Conservation (phyloP, 2,888 invertebrate genomes). For the Thalpophila matura region DNA sequence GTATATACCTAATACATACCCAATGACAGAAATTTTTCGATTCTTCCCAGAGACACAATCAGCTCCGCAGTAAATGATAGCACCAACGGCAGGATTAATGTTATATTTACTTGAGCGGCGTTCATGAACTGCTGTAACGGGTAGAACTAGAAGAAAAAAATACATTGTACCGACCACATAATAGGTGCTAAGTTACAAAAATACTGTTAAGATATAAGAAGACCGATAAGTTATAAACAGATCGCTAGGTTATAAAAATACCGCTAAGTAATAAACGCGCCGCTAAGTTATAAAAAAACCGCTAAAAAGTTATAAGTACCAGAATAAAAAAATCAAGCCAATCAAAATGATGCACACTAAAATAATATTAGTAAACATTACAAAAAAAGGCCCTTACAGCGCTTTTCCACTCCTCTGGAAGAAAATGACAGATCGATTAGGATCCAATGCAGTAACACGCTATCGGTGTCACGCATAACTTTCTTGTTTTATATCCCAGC, state of each 20-base stretch:
- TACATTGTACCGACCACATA: neutral
- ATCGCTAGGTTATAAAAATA: neutral
- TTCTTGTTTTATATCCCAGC: neutral
- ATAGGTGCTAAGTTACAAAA: neutral
- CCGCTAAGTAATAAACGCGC: no score
- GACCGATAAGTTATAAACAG: neutral
- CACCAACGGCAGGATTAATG: constrained; percentile 85
- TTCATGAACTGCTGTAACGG: constrained; percentile 86
- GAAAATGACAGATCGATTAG: constrained; percentile 31
- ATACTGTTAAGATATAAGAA: no score
- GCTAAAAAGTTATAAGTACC: no score
- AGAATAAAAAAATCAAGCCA: no score
- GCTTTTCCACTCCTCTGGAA: neutral
- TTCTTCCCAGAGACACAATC: constrained; percentile 83
- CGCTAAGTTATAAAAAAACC: no score
- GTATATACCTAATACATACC: constrained; percentile 77
- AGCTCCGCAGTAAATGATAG: constrained; percentile 91
- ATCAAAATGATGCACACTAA: neutral
- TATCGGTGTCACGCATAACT: neutral
- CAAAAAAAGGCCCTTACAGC: no score
- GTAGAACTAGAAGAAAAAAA: constrained; percentile 79
- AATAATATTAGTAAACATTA: no score
- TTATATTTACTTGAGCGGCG: constrained; percentile 84
- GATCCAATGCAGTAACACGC: constrained; percentile 18
- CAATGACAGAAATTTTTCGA: constrained; percentile 81